Evolutionary conservation across 1,140 invertebrate species (phyloP), one percentile per base, ranked within the genome.

Genomic region (Drosophila carrolli): DNA sequence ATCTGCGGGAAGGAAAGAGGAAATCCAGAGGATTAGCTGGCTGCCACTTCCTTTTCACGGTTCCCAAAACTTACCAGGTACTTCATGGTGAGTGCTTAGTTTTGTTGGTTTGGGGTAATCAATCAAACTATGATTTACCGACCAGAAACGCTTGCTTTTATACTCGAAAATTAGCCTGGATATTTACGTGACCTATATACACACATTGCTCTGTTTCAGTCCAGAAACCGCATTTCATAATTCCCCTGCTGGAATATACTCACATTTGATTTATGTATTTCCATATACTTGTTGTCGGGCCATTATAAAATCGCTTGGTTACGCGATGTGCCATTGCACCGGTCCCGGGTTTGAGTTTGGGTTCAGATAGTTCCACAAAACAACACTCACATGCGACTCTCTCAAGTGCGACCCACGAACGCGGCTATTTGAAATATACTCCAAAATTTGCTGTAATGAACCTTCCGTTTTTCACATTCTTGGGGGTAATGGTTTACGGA

Each of bases 61-160:
- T 8, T 16, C 7, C 23, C 8, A 73, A 38, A 79, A 81, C 84
- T 90, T 84, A 89, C 85, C 85, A 89, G 84, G 80, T 80, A 89
- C 77, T 89, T 89, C 84, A 89, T 89, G 77, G 86, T 89, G 84
- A 80, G 60, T 68, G 27, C 59, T 67, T 81, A 84, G 84, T 84
- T 88, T 82, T 86, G 82, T 78, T 86, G 82, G 70, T 78, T 86
- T 81, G 47, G 84, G 53, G 37, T 66, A 89, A 89, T 89, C 84
- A 89, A 89, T 90, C 68, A 90, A 89, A 89, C 84, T 89, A 84
- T 89, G 53, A 89, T 81, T 89, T 78, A n/a, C 40, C 38, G 46
- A 68, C 23, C 68, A 11, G 13, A 44, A 56, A 43, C 29, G 41
- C 38, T 10, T 40, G 84, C 77, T 84, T 89, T 89, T 89, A 89